Percentiles rank a stretch among this genome's conserved stretches.
Conservation (phyloP, 53 echinoderm and acorn worm species). For the Echinarachnius parma region DNA sequence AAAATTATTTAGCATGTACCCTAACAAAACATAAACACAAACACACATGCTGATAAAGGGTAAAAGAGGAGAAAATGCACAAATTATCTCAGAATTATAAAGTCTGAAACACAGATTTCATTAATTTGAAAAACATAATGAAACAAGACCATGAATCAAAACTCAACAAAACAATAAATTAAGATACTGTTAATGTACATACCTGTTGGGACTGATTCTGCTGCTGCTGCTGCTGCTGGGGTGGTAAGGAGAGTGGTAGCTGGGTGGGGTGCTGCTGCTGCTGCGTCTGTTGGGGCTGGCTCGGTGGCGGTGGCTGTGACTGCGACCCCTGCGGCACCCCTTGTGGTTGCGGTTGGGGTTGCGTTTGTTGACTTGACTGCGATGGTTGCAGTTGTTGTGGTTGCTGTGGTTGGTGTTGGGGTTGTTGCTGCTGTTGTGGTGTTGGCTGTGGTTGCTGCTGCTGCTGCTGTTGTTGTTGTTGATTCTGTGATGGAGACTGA, state of each 20-base stretch:
- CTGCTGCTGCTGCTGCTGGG: constrained; percentile 45
- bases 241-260: constrained; percentile 25
- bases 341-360: constrained; percentile 13
- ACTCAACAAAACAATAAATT: too few relatives aligned
- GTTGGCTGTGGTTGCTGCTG: constrained; percentile 24
- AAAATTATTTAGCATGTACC: too few relatives aligned
- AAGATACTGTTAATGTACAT: too few relatives aligned
- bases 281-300: constrained; percentile 38
- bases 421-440: constrained; percentile 23
- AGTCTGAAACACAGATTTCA: too few relatives aligned
- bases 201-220: constrained; percentile 44
- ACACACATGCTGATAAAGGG: too few relatives aligned
- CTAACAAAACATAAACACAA: too few relatives aligned
- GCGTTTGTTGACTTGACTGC: constrained; percentile 19
- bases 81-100: too few relatives aligned
- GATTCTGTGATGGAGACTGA: constrained; percentile 15
- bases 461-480: constrained; percentile 10
- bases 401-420: constrained; percentile 1
- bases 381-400: constrained; percentile 41
- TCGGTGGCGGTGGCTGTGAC: constrained; percentile 32
- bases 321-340: too few relatives aligned
- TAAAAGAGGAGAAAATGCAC: too few relatives aligned
- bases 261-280: constrained; percentile 35
- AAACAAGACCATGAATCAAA: too few relatives aligned
- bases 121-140: too few relatives aligned